A percentile compares a stretch with the other conserved stretches of the same genome.
Conservation (phyloP, 2,888 invertebrate genomes). For the Epinotia ramella region DNA sequence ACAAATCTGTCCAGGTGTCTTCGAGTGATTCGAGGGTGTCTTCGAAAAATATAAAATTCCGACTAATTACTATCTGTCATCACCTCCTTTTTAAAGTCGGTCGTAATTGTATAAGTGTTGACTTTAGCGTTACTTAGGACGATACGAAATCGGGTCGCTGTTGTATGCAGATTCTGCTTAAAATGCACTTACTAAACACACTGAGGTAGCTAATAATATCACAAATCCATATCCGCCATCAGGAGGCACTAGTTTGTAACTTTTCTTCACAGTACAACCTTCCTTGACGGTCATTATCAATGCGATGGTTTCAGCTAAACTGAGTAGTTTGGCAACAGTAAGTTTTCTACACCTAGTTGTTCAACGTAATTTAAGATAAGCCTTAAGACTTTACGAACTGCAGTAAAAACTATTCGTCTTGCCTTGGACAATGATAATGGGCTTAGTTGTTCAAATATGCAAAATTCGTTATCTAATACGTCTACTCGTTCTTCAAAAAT, state of each 20-base stretch:
- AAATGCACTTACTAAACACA: constrained; percentile 85
- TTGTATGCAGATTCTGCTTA: too few species aligned
- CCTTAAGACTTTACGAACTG: not conserved
- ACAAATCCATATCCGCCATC: constrained; percentile 90
- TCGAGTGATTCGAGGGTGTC: too few species aligned
- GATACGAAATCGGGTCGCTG: too few species aligned
- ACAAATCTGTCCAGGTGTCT: too few species aligned
- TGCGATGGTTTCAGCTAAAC: not conserved
- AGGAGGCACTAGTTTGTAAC: constrained; percentile 71
- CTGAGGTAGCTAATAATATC: constrained; percentile 85
- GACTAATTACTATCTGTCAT: too few species aligned
- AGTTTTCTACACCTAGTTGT: not conserved
- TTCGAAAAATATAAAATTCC: too few species aligned
- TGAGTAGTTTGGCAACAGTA: not conserved
- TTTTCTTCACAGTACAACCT: not conserved
- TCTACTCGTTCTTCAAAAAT: too few species aligned
- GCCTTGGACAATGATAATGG: not conserved
- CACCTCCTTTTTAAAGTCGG: too few species aligned
- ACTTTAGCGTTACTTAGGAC: too few species aligned
- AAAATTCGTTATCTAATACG: not conserved
- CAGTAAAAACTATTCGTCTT: not conserved
- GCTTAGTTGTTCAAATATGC: not conserved
- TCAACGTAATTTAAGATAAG: not conserved
- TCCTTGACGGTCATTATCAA: not conserved
- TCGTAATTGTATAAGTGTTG: too few species aligned